phyloP scores from a whole-genome alignment of 2,797 vertebrate species.

The Microtus californicus region DNA sequence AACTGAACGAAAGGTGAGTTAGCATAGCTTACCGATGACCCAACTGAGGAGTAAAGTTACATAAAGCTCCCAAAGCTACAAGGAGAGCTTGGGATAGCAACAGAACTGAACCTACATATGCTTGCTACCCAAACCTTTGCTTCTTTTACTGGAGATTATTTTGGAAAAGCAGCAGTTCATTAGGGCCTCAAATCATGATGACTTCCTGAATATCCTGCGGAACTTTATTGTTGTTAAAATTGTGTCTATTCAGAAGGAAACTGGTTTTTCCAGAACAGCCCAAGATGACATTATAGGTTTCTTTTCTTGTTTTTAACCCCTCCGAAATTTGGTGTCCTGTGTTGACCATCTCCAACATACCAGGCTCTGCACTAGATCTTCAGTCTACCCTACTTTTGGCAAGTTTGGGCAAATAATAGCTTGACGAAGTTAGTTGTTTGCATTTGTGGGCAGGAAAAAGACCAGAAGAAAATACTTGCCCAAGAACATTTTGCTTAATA shows the following conservation, averaged over 20 bases:
- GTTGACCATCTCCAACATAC: not conserved
- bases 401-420: not conserved
- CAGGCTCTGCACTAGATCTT: not conserved
- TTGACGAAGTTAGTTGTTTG: not conserved
- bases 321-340: not conserved
- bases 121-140: not conserved
- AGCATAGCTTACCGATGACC: not conserved
- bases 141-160: not conserved
- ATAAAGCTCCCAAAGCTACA: not conserved
- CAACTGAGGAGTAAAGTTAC: conserved; percentile 32
- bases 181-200: not conserved
- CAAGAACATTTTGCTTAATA: not conserved
- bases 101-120: not conserved
- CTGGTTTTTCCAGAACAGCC: not conserved
- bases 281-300: not conserved
- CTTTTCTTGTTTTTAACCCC: not conserved
- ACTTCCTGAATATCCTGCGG: not conserved
- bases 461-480: not conserved
- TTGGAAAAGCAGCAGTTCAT: not conserved
- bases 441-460: not conserved
- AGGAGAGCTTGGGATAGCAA: not conserved
- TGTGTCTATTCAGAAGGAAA: not conserved
- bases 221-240: not conserved
- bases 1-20: not conserved
- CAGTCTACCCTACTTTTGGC: not conserved